Evolutionary conservation across 2,888 invertebrate species (phyloP).

Genomic region (Meiosimyza decipiens): DNA sequence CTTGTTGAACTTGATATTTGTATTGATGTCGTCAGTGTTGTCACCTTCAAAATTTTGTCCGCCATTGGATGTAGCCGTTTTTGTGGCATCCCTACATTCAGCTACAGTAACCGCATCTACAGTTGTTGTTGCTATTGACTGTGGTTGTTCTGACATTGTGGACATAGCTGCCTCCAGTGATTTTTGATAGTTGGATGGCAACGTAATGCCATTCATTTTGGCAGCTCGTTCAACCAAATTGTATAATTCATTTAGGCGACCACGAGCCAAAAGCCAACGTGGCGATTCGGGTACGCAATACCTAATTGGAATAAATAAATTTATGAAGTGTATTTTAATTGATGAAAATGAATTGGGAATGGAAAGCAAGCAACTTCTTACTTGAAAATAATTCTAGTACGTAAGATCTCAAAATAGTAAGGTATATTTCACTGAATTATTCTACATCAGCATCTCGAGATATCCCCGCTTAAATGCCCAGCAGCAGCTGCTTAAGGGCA

Average conservation of each 20-base stretch:
- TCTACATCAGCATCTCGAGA: too few species aligned
- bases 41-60: background rate
- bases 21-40: constrained; percentile 62
- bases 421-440: too few species aligned
- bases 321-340: background rate
- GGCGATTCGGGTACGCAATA: constrained; percentile 82
- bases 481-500: too few species aligned
- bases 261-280: constrained; percentile 79
- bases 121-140: constrained; percentile 1
- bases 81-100: constrained; percentile 17
- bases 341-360: too few species aligned
- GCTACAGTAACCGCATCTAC: background rate
- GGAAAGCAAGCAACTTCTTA: too few species aligned
- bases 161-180: constrained; percentile 65
- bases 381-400: too few species aligned
- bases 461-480: too few species aligned
- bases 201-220: constrained; percentile 72
- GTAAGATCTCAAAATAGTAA: too few species aligned
- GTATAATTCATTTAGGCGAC: constrained; percentile 75
- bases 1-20: constrained; percentile 43
- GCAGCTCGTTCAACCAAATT: constrained; percentile 75
- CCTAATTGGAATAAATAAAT: constrained; percentile 66
- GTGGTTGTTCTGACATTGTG: constrained; percentile 56
- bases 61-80: background rate
- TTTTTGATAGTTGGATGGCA: constrained; percentile 78